Base-by-base conservation (phyloP, 2,888 invertebrate species). In the Pristionchus japonicus region DNA sequence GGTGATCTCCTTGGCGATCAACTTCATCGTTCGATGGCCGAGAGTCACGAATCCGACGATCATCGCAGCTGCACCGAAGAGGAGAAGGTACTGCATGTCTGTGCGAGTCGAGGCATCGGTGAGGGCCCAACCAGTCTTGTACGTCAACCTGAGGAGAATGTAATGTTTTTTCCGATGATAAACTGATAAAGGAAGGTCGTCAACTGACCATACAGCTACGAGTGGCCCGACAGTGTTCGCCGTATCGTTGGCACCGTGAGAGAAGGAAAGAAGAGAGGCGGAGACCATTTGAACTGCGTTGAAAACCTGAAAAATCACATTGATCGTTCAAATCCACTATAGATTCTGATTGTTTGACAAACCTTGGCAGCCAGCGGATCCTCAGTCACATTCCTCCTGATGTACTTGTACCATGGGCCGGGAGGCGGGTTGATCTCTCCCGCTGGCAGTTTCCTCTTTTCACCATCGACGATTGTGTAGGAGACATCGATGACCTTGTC, bases 201-300 rank as follows among this genome's bases (percentile, higher is more conserved):
- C n/a, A n/a, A 34, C 64, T 67, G 11, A 67, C 91, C 91, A 92
- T 74, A 93, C 89, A 37, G 91, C 93, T 2, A 92, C 91, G 57
- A 93, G 90, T 34, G 93, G 93, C 6, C 92, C 92, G 70, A 93
- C 92, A 0, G 93, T 91, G 88, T 93, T 93, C 27, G 92, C 93
- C 11, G 92, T 92, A 84, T 93, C 93, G 95, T 99, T 99, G 31
- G 98, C 98, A 47, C 99, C 99, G 94, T 99, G 99, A 27, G 98
- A 98, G 95, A 99, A 99, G 87, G 98, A 97, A 2, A 98, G 98
- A 95, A 99, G 98, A 11, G 97, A 97, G 7, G 99, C 99, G 0
- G 99, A 99, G 87, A 99, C 96, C 89, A 99, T 97, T 96, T 99
- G 99, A 61, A 98, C 96, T 95, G 98, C 98, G 88, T 92, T 91